phyloP scores from a whole-genome alignment of 92 coral and sea anemone genomes.

The Diadumene lineata region DNA sequence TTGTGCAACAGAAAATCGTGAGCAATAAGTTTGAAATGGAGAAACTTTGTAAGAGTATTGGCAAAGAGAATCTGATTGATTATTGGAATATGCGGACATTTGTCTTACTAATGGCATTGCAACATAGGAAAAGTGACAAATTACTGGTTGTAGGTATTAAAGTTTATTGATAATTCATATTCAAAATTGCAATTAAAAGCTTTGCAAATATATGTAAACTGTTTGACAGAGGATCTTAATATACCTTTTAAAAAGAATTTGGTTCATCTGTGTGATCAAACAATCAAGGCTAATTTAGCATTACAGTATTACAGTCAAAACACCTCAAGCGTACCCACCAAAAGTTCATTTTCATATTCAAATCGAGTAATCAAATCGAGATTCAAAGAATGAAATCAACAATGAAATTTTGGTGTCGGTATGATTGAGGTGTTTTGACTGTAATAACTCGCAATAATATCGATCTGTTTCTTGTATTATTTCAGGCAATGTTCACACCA shows the following conservation, averaged over 20 bases:
- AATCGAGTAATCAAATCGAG: neutral
- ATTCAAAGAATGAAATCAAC: no score
- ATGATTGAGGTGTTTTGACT: no score
- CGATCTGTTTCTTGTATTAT: neutral
- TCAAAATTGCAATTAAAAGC: neutral
- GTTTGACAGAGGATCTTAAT: no score
- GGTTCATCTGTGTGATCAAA: no score
- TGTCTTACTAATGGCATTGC: conserved; percentile 25
- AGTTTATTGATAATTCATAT: neutral
- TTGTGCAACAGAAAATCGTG: conserved; percentile 33
- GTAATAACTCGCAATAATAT: no score
- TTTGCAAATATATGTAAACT: neutral
- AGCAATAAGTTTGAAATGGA: conserved; percentile 26
- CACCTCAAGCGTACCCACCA: neutral
- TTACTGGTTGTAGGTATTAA: conserved; percentile 48
- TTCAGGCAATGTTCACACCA: conserved; percentile 20
- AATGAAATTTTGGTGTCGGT: no score
- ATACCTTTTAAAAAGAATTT: no score
- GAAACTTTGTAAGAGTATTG: conserved; percentile 19
- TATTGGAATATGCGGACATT: conserved; percentile 30
- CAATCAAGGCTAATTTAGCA: no score
- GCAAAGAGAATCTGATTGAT: neutral
- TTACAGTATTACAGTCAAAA: no score
- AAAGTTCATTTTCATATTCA: neutral
- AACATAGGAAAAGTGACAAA: conserved; percentile 22